A percentile compares a stretch with the other conserved stretches of the same genome.
Conservation (phyloP, 2,888 invertebrate species). For the Anthophora plumipes region DNA sequence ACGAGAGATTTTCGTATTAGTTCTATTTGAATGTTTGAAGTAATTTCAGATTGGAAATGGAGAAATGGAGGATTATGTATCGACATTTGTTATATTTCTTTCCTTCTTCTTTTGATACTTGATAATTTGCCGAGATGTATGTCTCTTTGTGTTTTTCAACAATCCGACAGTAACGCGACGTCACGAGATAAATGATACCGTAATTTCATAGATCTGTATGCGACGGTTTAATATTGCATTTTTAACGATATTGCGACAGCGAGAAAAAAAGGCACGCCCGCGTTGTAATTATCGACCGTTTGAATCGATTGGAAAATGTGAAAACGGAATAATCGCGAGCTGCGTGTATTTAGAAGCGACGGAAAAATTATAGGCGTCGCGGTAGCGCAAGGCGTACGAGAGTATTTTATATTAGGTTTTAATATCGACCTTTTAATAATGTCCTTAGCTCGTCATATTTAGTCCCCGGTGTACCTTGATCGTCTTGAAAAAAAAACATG, state of each 20-base stretch:
- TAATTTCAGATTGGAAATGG: too few relatives aligned
- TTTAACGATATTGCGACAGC: background rate
- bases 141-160: conserved; percentile 16
- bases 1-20: too few relatives aligned
- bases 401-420: background rate
- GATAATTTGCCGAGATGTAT: background rate
- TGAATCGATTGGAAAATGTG: conserved; percentile 62
- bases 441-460: background rate
- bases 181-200: background rate
- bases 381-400: too few relatives aligned
- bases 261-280: background rate
- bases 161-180: background rate
- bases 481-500: background rate
- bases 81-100: too few relatives aligned
- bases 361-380: conserved; percentile 31
- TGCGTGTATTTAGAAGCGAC: background rate
- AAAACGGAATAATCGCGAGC: conserved; percentile 29
- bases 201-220: background rate
- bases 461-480: background rate
- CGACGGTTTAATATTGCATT: background rate
- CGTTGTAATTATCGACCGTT: conserved; percentile 59
- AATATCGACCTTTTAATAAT: background rate
- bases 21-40: too few relatives aligned
- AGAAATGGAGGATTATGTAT: too few relatives aligned
- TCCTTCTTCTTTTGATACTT: too few relatives aligned